Base-by-base conservation (phyloP, 2,888 invertebrate genomes). In the Hyalella azteca region DNA sequence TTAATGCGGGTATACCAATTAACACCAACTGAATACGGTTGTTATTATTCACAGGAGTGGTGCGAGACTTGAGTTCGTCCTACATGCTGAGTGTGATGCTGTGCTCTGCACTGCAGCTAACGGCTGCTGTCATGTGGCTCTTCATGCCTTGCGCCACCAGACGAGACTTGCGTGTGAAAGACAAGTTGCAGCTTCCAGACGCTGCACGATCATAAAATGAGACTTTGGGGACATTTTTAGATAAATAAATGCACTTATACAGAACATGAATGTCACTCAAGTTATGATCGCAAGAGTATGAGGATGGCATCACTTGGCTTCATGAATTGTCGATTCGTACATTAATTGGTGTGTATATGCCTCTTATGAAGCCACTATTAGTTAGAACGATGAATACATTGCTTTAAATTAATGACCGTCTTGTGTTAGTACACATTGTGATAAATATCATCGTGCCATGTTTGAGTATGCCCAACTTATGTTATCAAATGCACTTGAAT, bases 71-170 rank as follows among this genome's bases (percentile, higher is more conserved):
- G 40, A 79, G 79, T 36, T 41, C 59, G 22, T 76, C 76, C 54
- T 79, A 79, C 48, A 36, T 13, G 5, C 19, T 36, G 29, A 79
- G 79, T 48, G 49, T 76, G 36, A 22, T 39, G 13, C 15, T 48
- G 13, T 50, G 73, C 49, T 40, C 73, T n/a, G 36, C 13, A n/a
- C 22, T 79, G 73, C 29, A 29, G 29, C 11, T 41, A 15, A 3
- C 59, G 13, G 29, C 76, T 15, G 40, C 76, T 29, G 13, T 78
- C 5, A 13, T 82, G 48, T 82, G 82, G 82, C 22, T 82, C 19
- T 73, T 82, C 60, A 82, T 82, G 82, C 82, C 82, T 7, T 41
- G 78, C 11, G 82, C 82, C 59, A 75, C 54, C 19, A 78, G 50
- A 0, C 50, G 49, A 29, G 82, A 82, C 45, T 22, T 32, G 59